Conservation (phyloP, 2,113 vertebrate species). For the Cyprinodon tularosa region DNA sequence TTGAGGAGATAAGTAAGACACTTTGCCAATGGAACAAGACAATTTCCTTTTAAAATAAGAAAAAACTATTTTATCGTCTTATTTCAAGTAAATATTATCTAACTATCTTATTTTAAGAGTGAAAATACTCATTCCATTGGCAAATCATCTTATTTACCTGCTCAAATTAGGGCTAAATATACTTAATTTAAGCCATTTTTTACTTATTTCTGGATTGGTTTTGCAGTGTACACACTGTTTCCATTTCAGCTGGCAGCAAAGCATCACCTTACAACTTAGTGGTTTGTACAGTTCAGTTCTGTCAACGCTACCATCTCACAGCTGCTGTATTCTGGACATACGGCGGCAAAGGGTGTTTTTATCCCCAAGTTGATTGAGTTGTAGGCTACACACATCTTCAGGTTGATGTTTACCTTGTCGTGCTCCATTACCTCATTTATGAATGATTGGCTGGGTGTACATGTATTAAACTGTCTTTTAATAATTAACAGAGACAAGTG, state of each 20-base stretch:
- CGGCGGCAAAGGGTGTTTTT: constrained; percentile 8
- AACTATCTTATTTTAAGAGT: no score
- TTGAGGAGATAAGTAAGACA: no score
- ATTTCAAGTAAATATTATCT: no score
- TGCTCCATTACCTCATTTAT: constrained; percentile 43
- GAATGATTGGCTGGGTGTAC: constrained; percentile 23
- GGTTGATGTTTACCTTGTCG: constrained; percentile 35
- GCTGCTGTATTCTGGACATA: constrained; percentile 23
- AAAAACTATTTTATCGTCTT: no score
- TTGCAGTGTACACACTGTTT: no score
- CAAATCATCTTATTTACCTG: no score
- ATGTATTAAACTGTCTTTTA: constrained; percentile 4
- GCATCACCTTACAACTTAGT: constrained; percentile 71
- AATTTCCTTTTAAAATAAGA: no score
- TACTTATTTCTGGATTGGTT: no score
- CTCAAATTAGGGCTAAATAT: no score
- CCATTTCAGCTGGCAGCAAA: constrained; percentile 58
- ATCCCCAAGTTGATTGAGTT: constrained; percentile 20
- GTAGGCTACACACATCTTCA: constrained; percentile 24
- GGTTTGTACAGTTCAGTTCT: constrained; percentile 39
- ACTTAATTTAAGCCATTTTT: no score
- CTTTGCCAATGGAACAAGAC: no score
- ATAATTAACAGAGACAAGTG: constrained; percentile 36
- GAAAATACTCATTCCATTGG: no score
- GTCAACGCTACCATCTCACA: constrained; percentile 43